Base-by-base conservation (phyloP, 2,113 vertebrate species). In the Suricata suricatta region DNA sequence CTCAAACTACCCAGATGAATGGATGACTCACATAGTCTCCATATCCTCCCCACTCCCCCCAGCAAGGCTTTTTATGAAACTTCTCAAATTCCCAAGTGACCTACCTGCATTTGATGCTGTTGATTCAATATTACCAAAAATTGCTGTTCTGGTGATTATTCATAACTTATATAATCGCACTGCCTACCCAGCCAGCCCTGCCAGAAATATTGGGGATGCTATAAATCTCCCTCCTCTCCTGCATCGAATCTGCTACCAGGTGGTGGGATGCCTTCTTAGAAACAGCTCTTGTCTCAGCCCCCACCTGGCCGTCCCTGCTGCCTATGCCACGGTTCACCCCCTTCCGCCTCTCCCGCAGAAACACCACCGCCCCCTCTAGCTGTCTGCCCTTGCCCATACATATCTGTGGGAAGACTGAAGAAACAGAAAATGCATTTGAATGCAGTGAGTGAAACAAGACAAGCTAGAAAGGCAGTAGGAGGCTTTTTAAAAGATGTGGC, bases 251-350 rank as follows among this genome's bases (percentile, higher is more conserved):
- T 33, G 47, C 15, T 31, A 1, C 57, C 31, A 25, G 12, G 16
- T 81, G 8, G 14, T 57, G 1, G 3, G 5, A 17, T 31, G 50
- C n/a, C n/a, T 60, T 29, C 72, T 76, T 25, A 50, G 57, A 69
- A 90, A 23, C 16, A 57, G 29, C 17, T 13, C n/a, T 35, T 17
- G 33, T 68, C 29, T 66, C 69, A 25, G 33, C 3, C 38, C 64
- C 33, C 16, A 11, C 33, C 3, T 33, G 69, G 47, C 44, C 0
- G 4, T 16, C 41, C 19, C 15, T 0, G 0, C 25, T 35, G 2
- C 29, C 13, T 25, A 17, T 47, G 44, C 35, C 7, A 1, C 5
- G 31, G 4, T 23, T 21, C 50, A 68, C 13, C 19, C 19, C 38
- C 50, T 50, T 23, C 33, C 16, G 2, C 19, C 68, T 60, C 7